Evolutionary conservation across 2,888 invertebrate genomes (phyloP), one percentile per base, ranked within the genome.

Genomic region (Griposia aprilina): DNA sequence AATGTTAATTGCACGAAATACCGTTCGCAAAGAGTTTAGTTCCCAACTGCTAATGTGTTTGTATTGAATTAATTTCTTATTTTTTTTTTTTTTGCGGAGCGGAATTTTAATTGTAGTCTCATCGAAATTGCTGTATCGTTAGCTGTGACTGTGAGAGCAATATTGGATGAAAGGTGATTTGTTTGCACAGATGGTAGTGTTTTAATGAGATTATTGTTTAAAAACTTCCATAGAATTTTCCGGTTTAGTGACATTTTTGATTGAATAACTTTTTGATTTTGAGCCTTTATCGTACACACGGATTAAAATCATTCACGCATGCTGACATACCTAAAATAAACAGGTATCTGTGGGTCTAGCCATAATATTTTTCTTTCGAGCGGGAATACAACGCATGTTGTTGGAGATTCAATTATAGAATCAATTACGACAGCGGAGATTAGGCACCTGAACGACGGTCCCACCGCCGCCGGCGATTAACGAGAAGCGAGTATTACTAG

Each of bases 1-100:
- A 79, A 81, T 85, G 76, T 82, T 89, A 89, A 89, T 87, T 88
- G 81, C 82, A 82, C 70, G 74, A 75, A 84, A 88, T 89, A 88
- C 88, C 90, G 88, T 88, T 85, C 78, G 73, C 63, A 72, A 86
- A 83, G 72, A 82, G 75, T 78, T 85, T 80, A 69, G 67, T 72
- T 81, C 62, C 78, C 82, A 81, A 78, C 66, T 77, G 85, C 81
- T 79, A 83, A 80, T 87, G 82, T 85, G 74, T 84, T 81, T 81
- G 85, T 81, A 83, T 87, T 88, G 80, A 83, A 87, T 88, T 82
- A 87, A 83, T 86, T 79, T 82, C 26, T 52, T 62, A n/a, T 57
- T 72, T 83, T 87, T 85, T 83, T 87, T 85, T 84, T 85, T 63
- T 82, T 74, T 57, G 30, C 59, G 36, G 48, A 66, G 30, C 48